Conservation (phyloP, 2,113 vertebrate genomes). For the Apodemus sylvaticus region DNA sequence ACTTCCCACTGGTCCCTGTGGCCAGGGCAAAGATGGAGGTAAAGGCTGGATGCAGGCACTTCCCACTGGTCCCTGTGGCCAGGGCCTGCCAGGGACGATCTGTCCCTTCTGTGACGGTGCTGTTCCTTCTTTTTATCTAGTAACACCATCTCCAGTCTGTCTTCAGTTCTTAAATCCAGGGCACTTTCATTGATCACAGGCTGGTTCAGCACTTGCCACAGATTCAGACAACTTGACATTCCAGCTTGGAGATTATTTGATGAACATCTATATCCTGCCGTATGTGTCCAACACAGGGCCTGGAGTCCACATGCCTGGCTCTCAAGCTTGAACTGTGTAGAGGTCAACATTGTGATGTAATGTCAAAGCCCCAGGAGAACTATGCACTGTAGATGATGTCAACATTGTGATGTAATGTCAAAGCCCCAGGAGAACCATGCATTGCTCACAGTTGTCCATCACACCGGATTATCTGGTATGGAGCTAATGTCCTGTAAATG, state of each 20-base stretch:
- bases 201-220: background rate
- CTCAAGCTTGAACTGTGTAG: background rate
- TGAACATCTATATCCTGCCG: background rate
- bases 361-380: background rate
- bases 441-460: background rate
- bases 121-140: background rate
- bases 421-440: background rate
- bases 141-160: background rate
- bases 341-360: no score
- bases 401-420: background rate
- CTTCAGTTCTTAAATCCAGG: background rate
- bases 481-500: background rate
- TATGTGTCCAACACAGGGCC: background rate
- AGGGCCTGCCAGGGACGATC: background rate
- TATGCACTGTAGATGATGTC: background rate
- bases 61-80: background rate
- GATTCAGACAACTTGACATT: background rate
- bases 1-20: background rate
- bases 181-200: background rate
- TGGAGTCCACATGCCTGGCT: background rate
- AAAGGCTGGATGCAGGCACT: background rate
- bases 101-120: background rate
- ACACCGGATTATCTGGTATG: rapidly evolving
- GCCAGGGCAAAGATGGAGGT: background rate
- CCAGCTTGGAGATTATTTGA: background rate